Base-by-base conservation (phyloP, 2,888 invertebrate genomes). In the Abscondita cerata region DNA sequence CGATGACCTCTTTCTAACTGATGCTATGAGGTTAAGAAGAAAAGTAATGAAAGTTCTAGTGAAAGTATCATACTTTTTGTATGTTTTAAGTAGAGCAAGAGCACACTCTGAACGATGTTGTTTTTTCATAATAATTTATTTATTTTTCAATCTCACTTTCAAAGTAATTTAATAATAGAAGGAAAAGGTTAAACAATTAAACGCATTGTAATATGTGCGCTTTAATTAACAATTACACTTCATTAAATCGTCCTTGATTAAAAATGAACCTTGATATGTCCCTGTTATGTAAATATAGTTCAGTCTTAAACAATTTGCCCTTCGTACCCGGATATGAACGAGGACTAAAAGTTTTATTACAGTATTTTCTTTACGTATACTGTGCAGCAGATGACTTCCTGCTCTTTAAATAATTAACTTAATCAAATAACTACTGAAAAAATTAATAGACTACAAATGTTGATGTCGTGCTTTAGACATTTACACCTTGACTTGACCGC, bases 241-340 rank as follows among this genome's bases (percentile, higher is more conserved):
- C 51, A 62, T 62, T 62, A 58, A 58, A 62, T 53, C 59, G 65
- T 67, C 67, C 67, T 67, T 67, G 65, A 62, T 65, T 54, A 59
- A 62, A 56, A 58, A 59, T 52, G 38, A 53, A 67, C 67, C 65
- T 67, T 67, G 65, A 54, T 62, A 62, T 62, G 64, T 67, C 67
- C 65, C 65, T 59, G 67, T 67, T 67, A 65, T 64, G 64, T 64
- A 64, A 67, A 67, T 67, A 59, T 64, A 64, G 59, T 67, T 56
- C 64, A 65, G 59, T 65, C 62, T 65, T 65, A 63, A 56, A 65
- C 57, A 59, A 52, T 59, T 59, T 67, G 67, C 65, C 67, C 67
- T 67, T 67, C 67, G 65, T 64, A 65, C 64, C 61, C 67, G 67
- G 67, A 67, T 65, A 64, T 67, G 48, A 59, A 59, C 60, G 52